Evolutionary conservation across 1,140 invertebrate species (phyloP), one percentile per base, ranked within the genome.

Genomic region (Atopsyche davidsoni): DNA sequence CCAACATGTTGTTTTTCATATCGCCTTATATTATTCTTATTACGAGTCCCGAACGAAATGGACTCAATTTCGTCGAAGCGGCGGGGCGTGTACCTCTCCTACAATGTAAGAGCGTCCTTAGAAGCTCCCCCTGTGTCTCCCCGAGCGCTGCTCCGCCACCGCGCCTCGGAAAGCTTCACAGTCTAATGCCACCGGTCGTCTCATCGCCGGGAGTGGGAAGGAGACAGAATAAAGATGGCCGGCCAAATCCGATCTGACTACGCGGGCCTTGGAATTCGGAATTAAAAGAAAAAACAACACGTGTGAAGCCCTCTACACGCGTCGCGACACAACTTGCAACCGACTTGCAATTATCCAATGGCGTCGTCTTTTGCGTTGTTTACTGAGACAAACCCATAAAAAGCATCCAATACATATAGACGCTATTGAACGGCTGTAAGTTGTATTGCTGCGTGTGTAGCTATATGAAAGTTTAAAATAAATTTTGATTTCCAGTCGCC

Each of bases 1-100:
- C 55, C 51, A 39, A 57, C 55, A 57, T 57, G 55, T 57, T 57
- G 55, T 57, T 57, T 57, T 57, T 57, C 55, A 57, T 57, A 57
- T 57, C 55, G 51, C 47, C 51, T 53, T 57, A 47, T 57, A 53
- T 53, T 57, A 53, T 53, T 57, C 50, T 57, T 57, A 57, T 57
- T 57, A 57, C 55, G 51, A 51, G 40, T 46, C 47, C 51, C 55
- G 47, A 53, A 57, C 55, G 46, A 57, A 57, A 57, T 57, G 55
- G 55, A 53, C 55, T 57, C 55, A 57, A 57, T 57, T 57, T 57
- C 51, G 46, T 47, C 45, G 38, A 46, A 49, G 53, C 48, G 43
- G 28, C 46, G 32, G 35, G 35, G 42, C 24, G 28, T 21, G 21
- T 28, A 34, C 22, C 39, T 24, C 35, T 35, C 23, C 36, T 50